Percentiles rank a stretch among this genome's conserved stretches.
phyloP scores from a whole-genome alignment of 2,888 invertebrate genomes.

The Cantharis rufa region DNA sequence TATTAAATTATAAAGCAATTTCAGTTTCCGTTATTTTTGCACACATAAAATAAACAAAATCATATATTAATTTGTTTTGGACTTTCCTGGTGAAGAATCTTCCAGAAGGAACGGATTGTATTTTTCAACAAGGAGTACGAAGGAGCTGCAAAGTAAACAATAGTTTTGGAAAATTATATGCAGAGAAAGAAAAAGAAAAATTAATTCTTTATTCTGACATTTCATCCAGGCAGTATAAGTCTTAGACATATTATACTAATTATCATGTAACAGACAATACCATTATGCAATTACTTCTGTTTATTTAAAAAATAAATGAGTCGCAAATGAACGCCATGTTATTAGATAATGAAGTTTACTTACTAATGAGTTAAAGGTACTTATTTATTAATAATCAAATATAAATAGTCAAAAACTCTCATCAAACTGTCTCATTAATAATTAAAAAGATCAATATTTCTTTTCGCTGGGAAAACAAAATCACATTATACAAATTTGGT shows the following conservation, averaged over 20 bases:
- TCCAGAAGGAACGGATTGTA: too few relatives aligned
- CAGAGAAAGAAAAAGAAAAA: not conserved
- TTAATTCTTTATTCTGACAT: not conserved
- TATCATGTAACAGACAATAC: not conserved
- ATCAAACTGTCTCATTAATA: not conserved
- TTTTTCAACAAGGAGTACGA: too few relatives aligned
- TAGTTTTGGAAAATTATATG: too few relatives aligned
- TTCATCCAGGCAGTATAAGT: not conserved
- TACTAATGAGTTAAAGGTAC: not conserved
- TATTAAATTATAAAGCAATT: not conserved
- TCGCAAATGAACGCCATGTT: not conserved
- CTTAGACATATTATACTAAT: not conserved
- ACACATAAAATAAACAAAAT: too few relatives aligned
- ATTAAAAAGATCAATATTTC: not conserved
- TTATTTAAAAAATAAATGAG: not conserved
- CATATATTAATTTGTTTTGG: too few relatives aligned
- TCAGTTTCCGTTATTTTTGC: not conserved
- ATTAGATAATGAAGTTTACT: not conserved
- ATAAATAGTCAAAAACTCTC: not conserved
- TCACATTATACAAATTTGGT: not conserved
- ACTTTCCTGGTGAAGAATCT: too few relatives aligned
- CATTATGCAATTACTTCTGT: not conserved
- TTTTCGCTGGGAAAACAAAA: not conserved
- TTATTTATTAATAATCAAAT: not conserved
- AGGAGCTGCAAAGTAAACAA: too few relatives aligned